Evolutionary conservation across 2,113 vertebrate species (phyloP), one percentile per base, ranked within the genome.

Genomic region (Macroglossus sobrinus): DNA sequence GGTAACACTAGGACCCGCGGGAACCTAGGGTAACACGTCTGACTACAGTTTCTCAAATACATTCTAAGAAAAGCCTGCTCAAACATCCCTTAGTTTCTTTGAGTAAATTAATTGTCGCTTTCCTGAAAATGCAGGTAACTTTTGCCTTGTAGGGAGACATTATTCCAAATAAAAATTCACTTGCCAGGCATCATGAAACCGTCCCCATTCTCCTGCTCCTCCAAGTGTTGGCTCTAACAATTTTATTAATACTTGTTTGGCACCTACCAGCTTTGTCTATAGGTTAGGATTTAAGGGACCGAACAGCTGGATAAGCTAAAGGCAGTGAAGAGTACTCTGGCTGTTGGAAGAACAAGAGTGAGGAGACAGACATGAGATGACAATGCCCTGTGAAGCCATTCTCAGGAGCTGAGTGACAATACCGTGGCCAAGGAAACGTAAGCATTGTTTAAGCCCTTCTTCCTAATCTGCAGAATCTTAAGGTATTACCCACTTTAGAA

Each of bases 401-500:
- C 15, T 75, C 22, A 16, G n/a, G 8, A 45, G 43, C 10, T 1
- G 3, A 68, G 61, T 4, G 28, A 40, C 13, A 45, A 11, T 16
- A 11, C 1, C 3, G 0, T 35, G 24, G n/a, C 28, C 38, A 10
- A 57, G 15, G 0, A 4, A 16, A 30, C 4, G 1, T 2, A 68
- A 40, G 8, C 19, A 33, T 1, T 2, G 2, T 7, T 43, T 21
- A 74, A 38, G 0, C 2, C 7, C 5, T 40, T 81, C 7, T 38
- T 53, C 16, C 33, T 43, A 16, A 21, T 38, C 30, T 68, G 8
- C 14, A 33, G 66, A 8, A 9, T 55, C n/a, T 72, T 18, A 84
- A 22, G n/a, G 24, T 5, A 30, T 18, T 16, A 19, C 33, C 45
- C 8, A 2, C 61, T 89, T 84, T 43, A 30, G 33, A 61, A 72